A percentile compares a stretch with the other conserved stretches of the same genome.
Conservation (phyloP, 2,888 invertebrate species). For the Brenthis ino region DNA sequence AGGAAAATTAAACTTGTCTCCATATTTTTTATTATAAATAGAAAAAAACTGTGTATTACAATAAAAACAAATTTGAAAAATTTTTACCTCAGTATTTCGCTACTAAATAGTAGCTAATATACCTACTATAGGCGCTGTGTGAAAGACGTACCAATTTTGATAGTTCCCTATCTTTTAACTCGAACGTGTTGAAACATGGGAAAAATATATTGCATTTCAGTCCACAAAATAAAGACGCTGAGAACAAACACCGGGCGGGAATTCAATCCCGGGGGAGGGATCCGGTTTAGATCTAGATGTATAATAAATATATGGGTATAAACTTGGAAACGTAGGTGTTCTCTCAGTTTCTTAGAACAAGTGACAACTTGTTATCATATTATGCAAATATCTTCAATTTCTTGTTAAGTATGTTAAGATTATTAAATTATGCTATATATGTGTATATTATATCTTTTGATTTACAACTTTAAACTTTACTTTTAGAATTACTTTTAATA, state of each 20-base stretch:
- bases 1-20: background rate
- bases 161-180: conserved; percentile 20
- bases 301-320: conserved; percentile 32
- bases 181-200: conserved; percentile 26
- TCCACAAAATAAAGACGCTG: conserved; percentile 42
- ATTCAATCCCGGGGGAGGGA: conserved; percentile 51
- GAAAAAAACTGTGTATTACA: too few relatives aligned
- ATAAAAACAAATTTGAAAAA: too few relatives aligned
- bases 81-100: too few relatives aligned
- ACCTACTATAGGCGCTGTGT: background rate
- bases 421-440: background rate
- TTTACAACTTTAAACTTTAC: too few relatives aligned
- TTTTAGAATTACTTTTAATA: too few relatives aligned
- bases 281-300: conserved; percentile 41
- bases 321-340: conserved; percentile 38
- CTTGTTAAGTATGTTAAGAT: background rate
- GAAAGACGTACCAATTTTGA: conserved; percentile 14
- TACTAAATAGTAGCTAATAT: too few relatives aligned
- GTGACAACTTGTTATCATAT: conserved; percentile 26
- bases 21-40: too few relatives aligned
- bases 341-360: conserved; percentile 6
- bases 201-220: conserved; percentile 39
- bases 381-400: conserved; percentile 22
- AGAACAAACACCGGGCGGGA: conserved; percentile 43
- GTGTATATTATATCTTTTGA: too few relatives aligned